Evolutionary conservation across 1,140 invertebrate genomes (phyloP), one percentile per base, ranked within the genome.

Genomic region (Cylas formicarius): DNA sequence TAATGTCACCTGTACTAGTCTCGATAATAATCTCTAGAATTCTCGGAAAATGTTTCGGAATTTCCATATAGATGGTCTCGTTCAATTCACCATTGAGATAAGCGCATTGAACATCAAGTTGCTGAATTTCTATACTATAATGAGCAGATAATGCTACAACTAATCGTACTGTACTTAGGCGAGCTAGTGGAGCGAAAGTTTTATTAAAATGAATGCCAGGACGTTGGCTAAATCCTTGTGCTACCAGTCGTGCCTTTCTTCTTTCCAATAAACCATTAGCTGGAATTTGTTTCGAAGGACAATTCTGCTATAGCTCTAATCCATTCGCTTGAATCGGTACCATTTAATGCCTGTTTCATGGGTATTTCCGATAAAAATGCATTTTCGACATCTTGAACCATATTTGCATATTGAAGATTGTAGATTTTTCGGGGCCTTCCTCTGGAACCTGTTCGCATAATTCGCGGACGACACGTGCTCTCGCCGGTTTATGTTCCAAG

Each of bases 181-280:
- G 36, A 20, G 42, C 55, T 18, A 67, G 59, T 6, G 67, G 63
- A 28, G 66, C 46, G 52, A 55, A 65, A 5, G 55, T 62, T 51
- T 69, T 62, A 16, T 52, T 11, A 45, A 55, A 65, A 47, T 68
- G 60, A 24, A 67, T 50, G n/a, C 53, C 61, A 27, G 45, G 31
- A 31, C 41, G 53, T 47, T 64, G 58, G 11, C 33, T 33, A 42
- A 42, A 69, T 5, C 65, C 64, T 44, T 57, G 55, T 16, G 53
- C 63, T n/a, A 69, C 65, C 23, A 69, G 52, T 26, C 65, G 40
- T 29, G 68, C 67, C 44, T 69, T 72, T 33, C 56, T 60, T 46
- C 46, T 39, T 9, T 53, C 50, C 22, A 60, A 33, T n/a, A 52
- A 26, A 36, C 56, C 58, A 38, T 61, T 44, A 11, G 41, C 21